These are phyloP conservation scores for Morus bassanus DNA, from an alignment of 2,797 vertebrate species.

Conservation along the genomic window DNA sequence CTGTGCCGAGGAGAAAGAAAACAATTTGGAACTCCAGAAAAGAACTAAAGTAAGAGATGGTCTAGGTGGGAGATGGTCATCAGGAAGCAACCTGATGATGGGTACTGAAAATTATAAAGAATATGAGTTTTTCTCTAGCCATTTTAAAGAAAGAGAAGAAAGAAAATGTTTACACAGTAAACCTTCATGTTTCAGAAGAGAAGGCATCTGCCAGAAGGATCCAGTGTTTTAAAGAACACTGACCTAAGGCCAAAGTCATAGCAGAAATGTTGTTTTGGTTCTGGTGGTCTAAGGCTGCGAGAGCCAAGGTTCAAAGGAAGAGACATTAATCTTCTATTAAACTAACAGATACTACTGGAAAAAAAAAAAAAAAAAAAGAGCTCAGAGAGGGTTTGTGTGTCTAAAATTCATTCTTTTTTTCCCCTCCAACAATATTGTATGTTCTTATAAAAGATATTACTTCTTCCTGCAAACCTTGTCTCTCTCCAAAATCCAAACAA, in stretches of 20 bases:
- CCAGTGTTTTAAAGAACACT: background rate
- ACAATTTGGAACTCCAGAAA: background rate
- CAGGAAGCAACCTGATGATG: background rate
- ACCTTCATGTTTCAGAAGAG: background rate
- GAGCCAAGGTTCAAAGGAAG: slow-evolving; percentile 1
- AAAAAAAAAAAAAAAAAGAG: background rate
- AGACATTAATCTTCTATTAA: slow-evolving; percentile 53
- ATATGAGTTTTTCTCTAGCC: background rate
- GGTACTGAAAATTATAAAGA: background rate
- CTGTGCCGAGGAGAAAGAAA: background rate
- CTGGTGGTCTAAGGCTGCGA: background rate
- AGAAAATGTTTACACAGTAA: background rate
- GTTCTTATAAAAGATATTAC: slow-evolving; percentile 27
- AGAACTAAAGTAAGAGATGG: background rate
- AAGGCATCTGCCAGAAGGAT: background rate
- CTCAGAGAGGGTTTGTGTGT: background rate
- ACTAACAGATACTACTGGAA: background rate
- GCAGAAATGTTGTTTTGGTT: slow-evolving; percentile 1
- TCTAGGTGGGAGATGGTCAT: background rate
- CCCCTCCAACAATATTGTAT: background rate
- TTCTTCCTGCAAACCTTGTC: background rate
- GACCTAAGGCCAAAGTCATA: slow-evolving; percentile 27
- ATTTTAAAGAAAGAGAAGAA: background rate
- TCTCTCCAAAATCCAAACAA: background rate
- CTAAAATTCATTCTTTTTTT: background rate